Conservation (phyloP, 2,888 invertebrate species). For the Macrophya alboannulata region DNA sequence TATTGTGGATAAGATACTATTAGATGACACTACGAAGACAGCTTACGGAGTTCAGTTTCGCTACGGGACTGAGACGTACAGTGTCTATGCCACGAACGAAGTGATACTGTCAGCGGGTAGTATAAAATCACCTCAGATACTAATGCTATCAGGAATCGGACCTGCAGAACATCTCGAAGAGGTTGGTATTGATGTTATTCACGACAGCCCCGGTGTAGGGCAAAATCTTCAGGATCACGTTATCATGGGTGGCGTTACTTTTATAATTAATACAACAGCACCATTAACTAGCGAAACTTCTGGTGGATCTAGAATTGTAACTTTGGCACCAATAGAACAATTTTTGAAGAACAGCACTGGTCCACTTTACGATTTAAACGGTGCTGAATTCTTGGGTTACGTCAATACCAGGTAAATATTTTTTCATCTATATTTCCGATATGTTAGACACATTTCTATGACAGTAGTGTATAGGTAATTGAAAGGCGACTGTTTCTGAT, state of each 20-base stretch:
- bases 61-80: slow-evolving; percentile 80
- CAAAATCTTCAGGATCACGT: slow-evolving; percentile 93
- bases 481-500: too few relatives aligned
- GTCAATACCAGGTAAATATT: slow-evolving; percentile 84
- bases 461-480: not conserved
- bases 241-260: slow-evolving; percentile 85
- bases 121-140: slow-evolving; percentile 91
- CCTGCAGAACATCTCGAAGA: slow-evolving; percentile 84
- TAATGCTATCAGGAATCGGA: slow-evolving; percentile 94
- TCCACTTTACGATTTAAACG: slow-evolving; percentile 88
- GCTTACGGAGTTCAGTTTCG: slow-evolving; percentile 87
- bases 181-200: slow-evolving; percentile 83
- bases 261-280: slow-evolving; percentile 84
- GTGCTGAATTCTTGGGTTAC: slow-evolving; percentile 90
- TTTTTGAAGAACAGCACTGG: slow-evolving; percentile 85
- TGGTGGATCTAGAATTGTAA: slow-evolving; percentile 85
- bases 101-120: slow-evolving; percentile 93
- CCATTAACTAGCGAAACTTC: slow-evolving; percentile 80
- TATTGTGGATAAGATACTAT: slow-evolving; percentile 86
- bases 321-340: slow-evolving; percentile 83
- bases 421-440: not conserved
- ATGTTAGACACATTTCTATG: not conserved
- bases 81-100: slow-evolving; percentile 85
- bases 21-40: slow-evolving; percentile 83
- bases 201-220: slow-evolving; percentile 88